Base-by-base conservation (phyloP, 2,888 invertebrate species). In the Chrysotoxum bicinctum region DNA sequence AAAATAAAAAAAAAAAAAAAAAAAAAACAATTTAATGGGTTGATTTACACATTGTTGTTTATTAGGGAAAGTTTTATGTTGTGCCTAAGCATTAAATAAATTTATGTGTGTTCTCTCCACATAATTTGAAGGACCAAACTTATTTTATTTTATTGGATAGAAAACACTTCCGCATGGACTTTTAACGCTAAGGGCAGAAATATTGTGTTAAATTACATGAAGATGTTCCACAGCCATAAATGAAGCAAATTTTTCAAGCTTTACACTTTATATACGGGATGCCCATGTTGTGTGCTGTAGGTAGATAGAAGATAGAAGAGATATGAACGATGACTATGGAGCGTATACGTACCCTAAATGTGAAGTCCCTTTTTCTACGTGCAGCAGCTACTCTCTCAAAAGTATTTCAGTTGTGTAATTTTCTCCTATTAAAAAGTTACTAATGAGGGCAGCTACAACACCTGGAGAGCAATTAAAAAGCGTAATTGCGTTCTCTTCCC, bases 401-500 rank as follows among this genome's bases (percentile, higher is more conserved):
- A 76, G 62, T 58, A 80, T 76, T 84, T 79, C 72, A 80, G 84
- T 84, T 84, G 80, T 84, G 75, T 79, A 76, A 84, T 80, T 80
- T 79, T 80, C 75, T 79, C 70, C 79, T 79, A 75, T 78, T 84
- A 79, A 79, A 79, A 84, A 80, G 84, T 76, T 80, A 75, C 76
- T 84, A 84, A 84, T 84, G 84, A 80, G 75, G 84, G 72, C 62
- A 84, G 84, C 78, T 84, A 68, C 84, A 79, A 80, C 84, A 84
- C 75, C 79, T 84, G 84, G 72, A 84, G 75, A 84, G 84, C 84
- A 80, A 84, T 84, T 80, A 84, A 80, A 82, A 79, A 72, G 58
- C 75, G 80, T 84, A 84, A 84, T 80, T 84, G 79, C 79, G 75
- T 80, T 80, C 60, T 62, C 72, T 72, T 68, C 69, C 62, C 56